Percentiles rank a stretch among this genome's conserved stretches.
These are phyloP conservation scores for Triplophysa dalaica DNA, from an alignment of 2,113 vertebrate genomes.

Conservation along the genomic window DNA sequence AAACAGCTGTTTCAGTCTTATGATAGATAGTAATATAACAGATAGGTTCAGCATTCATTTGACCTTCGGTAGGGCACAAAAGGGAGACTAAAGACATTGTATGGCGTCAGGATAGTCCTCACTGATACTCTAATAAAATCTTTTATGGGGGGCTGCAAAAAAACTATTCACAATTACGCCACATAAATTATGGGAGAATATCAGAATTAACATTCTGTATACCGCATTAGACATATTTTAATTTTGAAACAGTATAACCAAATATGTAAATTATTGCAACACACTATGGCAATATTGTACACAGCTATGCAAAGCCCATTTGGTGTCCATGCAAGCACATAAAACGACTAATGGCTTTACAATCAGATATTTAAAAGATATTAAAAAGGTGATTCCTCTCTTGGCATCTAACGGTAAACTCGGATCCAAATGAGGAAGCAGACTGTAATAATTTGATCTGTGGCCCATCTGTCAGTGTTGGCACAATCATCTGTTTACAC, in stretches of 20 bases:
- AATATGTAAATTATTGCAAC: background rate
- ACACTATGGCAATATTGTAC: background rate
- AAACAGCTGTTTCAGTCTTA: constrained; percentile 41
- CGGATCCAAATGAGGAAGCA: constrained; percentile 49
- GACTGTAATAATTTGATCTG: constrained; percentile 57
- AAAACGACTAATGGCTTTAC: background rate
- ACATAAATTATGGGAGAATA: background rate
- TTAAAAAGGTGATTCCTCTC: constrained; percentile 14
- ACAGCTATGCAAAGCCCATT: no score
- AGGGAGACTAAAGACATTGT: background rate
- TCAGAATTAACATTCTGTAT: background rate
- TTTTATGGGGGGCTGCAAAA: background rate
- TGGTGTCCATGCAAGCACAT: background rate
- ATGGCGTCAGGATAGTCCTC: constrained; percentile 9
- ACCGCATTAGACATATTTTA: background rate
- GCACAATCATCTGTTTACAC: constrained; percentile 46
- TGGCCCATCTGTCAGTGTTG: constrained; percentile 54
- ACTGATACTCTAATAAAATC: constrained; percentile 16
- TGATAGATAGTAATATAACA: constrained; percentile 6
- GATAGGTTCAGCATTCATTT: constrained; percentile 11
- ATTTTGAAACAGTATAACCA: background rate
- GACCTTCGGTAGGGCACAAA: constrained; percentile 41
- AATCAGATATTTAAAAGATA: background rate
- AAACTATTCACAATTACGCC: constrained; percentile 1
- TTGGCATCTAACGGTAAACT: constrained; percentile 22